Conservation (phyloP, 2,888 invertebrate genomes). For the Laspeyria flexula region DNA sequence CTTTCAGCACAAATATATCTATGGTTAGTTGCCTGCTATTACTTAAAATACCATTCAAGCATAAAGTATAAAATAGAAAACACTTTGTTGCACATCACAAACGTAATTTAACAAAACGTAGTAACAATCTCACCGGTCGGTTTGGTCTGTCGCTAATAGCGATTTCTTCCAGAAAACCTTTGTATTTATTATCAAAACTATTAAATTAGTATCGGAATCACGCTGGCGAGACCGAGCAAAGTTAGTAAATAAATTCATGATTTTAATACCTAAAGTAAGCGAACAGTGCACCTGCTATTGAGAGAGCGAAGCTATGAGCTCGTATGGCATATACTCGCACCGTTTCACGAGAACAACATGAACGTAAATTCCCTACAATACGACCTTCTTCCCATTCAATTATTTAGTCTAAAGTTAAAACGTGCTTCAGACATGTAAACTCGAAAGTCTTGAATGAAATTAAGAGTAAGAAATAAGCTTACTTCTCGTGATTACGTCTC, state of each 20-base stretch:
- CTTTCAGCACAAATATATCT: too few relatives aligned
- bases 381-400: constrained; percentile 26
- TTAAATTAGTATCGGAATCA: too few relatives aligned
- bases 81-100: too few relatives aligned
- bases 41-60: too few relatives aligned
- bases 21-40: too few relatives aligned
- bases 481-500: constrained; percentile 54
- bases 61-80: too few relatives aligned
- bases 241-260: not conserved
- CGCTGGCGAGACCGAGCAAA: too few relatives aligned
- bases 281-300: constrained; percentile 6
- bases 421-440: constrained; percentile 34
- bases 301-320: constrained; percentile 6
- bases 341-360: constrained; percentile 10
- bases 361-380: constrained; percentile 39
- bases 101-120: too few relatives aligned
- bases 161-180: too few relatives aligned
- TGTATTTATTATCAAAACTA: too few relatives aligned
- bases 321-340: not conserved
- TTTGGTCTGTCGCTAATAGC: too few relatives aligned
- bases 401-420: constrained; percentile 45
- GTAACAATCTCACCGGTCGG: too few relatives aligned
- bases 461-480: constrained; percentile 56
- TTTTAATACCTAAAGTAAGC: not conserved
- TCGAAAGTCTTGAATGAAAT: constrained; percentile 54